phyloP scores from a whole-genome alignment of 2,888 invertebrate species.

The Gisinianus flammeolus region DNA sequence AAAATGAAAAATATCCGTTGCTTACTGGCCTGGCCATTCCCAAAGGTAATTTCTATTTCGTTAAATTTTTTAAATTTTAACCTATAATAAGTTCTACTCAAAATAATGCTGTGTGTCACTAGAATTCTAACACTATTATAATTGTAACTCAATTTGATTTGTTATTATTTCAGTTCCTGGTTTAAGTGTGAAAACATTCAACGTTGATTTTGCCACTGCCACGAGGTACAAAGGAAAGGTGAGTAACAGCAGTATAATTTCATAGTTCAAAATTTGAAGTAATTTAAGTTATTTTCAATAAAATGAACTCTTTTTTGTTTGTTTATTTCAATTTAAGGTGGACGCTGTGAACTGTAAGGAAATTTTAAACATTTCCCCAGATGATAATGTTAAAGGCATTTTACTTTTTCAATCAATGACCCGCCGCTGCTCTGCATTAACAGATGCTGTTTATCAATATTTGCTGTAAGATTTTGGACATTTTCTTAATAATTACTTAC shows the following conservation, averaged over 20 bases:
- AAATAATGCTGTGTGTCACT: too few relatives aligned
- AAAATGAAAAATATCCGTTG: constrained; percentile 45
- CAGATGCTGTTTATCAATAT: constrained; percentile 39
- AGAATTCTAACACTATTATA: background rate
- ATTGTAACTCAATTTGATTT: background rate
- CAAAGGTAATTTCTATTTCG: constrained; percentile 37
- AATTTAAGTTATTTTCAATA: background rate
- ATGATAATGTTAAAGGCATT: constrained; percentile 53
- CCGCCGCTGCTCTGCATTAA: constrained; percentile 24
- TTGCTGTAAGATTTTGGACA: constrained; percentile 24
- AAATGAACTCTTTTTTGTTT: background rate
- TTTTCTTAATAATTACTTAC: background rate
- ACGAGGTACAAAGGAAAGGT: constrained; percentile 43
- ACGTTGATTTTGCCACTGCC: constrained; percentile 27
- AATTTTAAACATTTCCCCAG: constrained; percentile 42
- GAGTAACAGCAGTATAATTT: too few relatives aligned
- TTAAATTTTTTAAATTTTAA: background rate
- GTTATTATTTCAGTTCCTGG: constrained; percentile 44
- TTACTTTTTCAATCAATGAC: constrained; percentile 43
- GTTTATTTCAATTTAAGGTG: background rate
- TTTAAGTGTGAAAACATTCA: constrained; percentile 44
- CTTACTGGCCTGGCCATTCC: constrained; percentile 50
- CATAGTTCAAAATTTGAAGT: background rate
- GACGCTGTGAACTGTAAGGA: background rate
- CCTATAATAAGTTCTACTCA: background rate